Evolutionary conservation across 35 echinoderm and acorn worm species (phyloP).

Genomic region (Lytechinus variegatus): DNA sequence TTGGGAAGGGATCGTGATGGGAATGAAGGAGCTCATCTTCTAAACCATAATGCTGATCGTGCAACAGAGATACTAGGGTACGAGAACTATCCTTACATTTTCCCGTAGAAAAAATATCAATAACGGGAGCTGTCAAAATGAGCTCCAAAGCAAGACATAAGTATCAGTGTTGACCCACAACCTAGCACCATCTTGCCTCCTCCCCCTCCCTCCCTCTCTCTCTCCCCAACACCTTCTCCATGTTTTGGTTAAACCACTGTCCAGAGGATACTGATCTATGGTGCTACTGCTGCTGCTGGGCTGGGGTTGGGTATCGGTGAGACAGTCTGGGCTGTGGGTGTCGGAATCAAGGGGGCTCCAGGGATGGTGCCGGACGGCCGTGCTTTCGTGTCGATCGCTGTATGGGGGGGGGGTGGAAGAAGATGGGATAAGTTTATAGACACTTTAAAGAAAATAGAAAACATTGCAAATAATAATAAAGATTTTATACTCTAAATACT

Average conservation of each 20-base stretch:
- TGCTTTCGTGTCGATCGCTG: slow-evolving; percentile 65
- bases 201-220: background rate
- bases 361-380: slow-evolving; percentile 69
- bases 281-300: slow-evolving; percentile 82
- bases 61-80: background rate
- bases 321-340: slow-evolving; percentile 79
- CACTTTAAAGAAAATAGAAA: no score
- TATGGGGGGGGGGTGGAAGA: background rate
- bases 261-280: slow-evolving; percentile 48
- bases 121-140: background rate
- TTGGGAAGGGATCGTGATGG: background rate
- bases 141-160: background rate
- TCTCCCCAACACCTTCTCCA: background rate
- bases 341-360: slow-evolving; percentile 78
- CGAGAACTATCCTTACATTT: background rate
- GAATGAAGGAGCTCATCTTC: background rate
- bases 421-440: background rate
- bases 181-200: background rate
- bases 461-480: no score
- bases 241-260: background rate
- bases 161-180: background rate
- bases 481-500: no score
- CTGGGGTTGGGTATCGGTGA: slow-evolving; percentile 87
- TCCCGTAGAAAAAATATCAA: background rate
- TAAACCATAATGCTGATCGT: background rate